Evolutionary conservation across 2,797 vertebrate genomes (phyloP).

Genomic region (Poecilia velifera): DNA sequence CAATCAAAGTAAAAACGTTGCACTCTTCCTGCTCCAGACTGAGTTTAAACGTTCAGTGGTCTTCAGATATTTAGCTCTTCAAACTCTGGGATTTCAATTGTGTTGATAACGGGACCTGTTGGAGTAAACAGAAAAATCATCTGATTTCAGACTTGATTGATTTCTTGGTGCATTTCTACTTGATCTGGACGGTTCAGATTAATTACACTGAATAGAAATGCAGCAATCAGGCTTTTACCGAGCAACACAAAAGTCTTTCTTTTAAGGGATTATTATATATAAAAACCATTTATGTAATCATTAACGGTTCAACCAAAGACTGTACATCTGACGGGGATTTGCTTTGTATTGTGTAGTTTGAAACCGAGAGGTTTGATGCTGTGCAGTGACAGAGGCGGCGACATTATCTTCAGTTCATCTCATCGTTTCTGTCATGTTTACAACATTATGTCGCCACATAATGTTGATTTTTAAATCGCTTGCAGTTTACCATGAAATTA

Average conservation of each 20-base stretch:
- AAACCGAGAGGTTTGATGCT: not conserved
- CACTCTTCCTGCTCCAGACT: not conserved
- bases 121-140: not conserved
- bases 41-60: not conserved
- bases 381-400: not conserved
- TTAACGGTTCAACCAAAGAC: not conserved
- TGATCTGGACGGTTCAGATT: not conserved
- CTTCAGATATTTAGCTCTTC: not conserved
- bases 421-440: constrained; percentile 23
- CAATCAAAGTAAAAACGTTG: not conserved
- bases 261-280: not conserved
- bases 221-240: not conserved
- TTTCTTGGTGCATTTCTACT: not conserved
- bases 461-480: constrained; percentile 14
- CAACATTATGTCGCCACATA: constrained; percentile 35
- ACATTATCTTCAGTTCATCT: constrained; percentile 20
- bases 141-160: not conserved
- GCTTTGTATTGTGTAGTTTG: not conserved
- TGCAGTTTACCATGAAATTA: constrained; percentile 13
- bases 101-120: not conserved
- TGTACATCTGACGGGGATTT: constrained; percentile 8
- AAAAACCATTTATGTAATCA: not conserved
- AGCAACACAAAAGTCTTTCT: not conserved
- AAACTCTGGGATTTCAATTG: not conserved
- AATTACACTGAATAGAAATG: not conserved